These are phyloP conservation scores for Eupelmus urozonus DNA, from an alignment of 2,888 invertebrate genomes.

Conservation along the genomic window DNA sequence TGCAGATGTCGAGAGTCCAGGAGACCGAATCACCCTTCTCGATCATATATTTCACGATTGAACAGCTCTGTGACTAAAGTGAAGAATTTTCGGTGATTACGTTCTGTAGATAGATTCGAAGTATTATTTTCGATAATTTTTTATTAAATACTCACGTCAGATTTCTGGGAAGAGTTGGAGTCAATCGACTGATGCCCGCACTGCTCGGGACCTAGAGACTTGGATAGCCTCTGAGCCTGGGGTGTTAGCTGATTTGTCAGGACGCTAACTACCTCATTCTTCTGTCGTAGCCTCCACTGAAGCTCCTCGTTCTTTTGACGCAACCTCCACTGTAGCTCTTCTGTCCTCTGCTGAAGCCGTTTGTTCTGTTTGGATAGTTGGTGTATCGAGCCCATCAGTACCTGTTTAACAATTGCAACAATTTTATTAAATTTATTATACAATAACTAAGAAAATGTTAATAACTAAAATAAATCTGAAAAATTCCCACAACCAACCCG, in stretches of 20 bases:
- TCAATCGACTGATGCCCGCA: slow-evolving; percentile 63
- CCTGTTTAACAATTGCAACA: no score
- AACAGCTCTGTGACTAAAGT: slow-evolving; percentile 80
- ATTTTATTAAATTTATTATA: neutral
- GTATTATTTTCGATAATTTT: no score
- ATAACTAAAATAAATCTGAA: neutral
- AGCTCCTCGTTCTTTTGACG: slow-evolving; percentile 93
- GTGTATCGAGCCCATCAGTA: slow-evolving; percentile 85
- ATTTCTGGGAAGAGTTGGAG: slow-evolving; percentile 42
- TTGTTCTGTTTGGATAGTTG: slow-evolving; percentile 89
- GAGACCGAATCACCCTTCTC: slow-evolving; percentile 92
- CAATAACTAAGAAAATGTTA: neutral
- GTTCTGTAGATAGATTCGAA: no score
- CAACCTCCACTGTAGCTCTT: slow-evolving; percentile 92
- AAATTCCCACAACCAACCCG: neutral
- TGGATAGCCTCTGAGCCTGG: slow-evolving; percentile 67
- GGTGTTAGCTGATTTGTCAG: slow-evolving; percentile 71
- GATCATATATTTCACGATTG: slow-evolving; percentile 89
- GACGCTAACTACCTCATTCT: slow-evolving; percentile 83
- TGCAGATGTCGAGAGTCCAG: slow-evolving; percentile 89
- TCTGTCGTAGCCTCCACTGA: slow-evolving; percentile 90
- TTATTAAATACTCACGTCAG: slow-evolving; percentile 45
- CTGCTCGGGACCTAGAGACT: slow-evolving; percentile 71
- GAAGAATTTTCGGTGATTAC: neutral
- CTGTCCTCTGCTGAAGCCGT: slow-evolving; percentile 88